Evolutionary conservation across 2,888 invertebrate species (phyloP).

Genomic region (Buathra laborator): DNA sequence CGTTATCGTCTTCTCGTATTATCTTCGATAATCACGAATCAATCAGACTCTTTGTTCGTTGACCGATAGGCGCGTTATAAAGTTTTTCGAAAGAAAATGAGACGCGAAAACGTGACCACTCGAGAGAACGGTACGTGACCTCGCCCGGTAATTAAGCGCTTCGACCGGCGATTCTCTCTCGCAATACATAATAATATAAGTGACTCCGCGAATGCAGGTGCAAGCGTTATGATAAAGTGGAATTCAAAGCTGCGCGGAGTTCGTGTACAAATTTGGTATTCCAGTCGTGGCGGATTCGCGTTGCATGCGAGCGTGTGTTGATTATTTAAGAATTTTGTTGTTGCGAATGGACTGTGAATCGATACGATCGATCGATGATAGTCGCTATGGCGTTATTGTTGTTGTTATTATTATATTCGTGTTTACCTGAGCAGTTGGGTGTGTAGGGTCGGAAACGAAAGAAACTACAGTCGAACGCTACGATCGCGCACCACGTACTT

Average conservation of each 20-base stretch:
- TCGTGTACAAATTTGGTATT: background rate
- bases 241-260: conserved; percentile 5
- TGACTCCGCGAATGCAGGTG: conserved; percentile 5
- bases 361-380: background rate
- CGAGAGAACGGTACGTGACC: conserved; percentile 5
- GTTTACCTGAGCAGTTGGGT: background rate
- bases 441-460: background rate
- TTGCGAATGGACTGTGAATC: background rate
- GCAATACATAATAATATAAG: conserved; percentile 13
- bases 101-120: background rate
- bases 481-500: no score
- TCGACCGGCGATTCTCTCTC: conserved; percentile 10
- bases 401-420: background rate
- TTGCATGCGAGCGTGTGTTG: background rate
- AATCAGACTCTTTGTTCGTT: background rate
- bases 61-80: no score
- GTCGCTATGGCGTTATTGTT: background rate
- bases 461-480: no score
- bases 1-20: no score
- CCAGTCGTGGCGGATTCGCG: background rate
- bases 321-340: conserved; percentile 7
- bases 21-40: background rate
- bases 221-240: conserved; percentile 14
- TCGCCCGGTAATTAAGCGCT: conserved; percentile 19
- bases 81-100: background rate